phyloP scores from a whole-genome alignment of 92 coral and sea anemone species.

The Bergia puertoricense region DNA sequence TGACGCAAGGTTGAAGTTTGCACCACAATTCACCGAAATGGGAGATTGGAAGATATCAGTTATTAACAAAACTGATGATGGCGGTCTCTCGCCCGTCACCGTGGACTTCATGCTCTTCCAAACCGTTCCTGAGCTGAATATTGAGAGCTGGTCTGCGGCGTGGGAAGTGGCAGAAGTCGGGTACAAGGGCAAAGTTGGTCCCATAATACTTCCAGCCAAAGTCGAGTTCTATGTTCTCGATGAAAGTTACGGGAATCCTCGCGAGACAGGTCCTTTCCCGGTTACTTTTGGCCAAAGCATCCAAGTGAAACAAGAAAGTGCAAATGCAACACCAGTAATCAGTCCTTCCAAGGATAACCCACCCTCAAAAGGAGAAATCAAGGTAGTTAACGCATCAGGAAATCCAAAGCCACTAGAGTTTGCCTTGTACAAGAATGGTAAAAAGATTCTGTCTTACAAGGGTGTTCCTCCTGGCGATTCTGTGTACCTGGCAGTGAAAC shows the following conservation, averaged over 20 bases:
- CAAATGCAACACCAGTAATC: too few species aligned
- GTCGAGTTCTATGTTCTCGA: conserved; percentile 21
- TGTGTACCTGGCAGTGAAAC: conserved; percentile 26
- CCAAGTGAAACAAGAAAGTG: too few species aligned
- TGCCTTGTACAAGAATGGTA: too few species aligned
- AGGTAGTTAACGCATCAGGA: background rate
- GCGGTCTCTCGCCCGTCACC: background rate
- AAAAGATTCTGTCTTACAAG: conserved; percentile 23
- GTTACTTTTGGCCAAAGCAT: background rate
- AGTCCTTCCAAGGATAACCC: too few species aligned
- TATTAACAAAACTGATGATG: background rate
- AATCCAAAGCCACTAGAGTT: background rate
- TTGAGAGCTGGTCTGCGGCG: background rate
- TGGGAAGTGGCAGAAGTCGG: conserved; percentile 11
- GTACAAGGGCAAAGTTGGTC: conserved; percentile 6
- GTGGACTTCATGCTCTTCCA: conserved; percentile 30
- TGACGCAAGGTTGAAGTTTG: too few species aligned
- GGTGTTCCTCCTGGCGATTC: conserved; percentile 1
- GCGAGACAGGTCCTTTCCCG: background rate
- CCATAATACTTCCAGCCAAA: background rate
- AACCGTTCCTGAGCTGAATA: conserved; percentile 3
- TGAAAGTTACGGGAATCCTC: background rate
- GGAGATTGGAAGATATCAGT: conserved; percentile 13
- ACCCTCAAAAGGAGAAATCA: conserved; percentile 6
- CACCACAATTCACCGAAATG: background rate